phyloP scores from a whole-genome alignment of 1,140 invertebrate species.

The Temnothorax longispinosus region DNA sequence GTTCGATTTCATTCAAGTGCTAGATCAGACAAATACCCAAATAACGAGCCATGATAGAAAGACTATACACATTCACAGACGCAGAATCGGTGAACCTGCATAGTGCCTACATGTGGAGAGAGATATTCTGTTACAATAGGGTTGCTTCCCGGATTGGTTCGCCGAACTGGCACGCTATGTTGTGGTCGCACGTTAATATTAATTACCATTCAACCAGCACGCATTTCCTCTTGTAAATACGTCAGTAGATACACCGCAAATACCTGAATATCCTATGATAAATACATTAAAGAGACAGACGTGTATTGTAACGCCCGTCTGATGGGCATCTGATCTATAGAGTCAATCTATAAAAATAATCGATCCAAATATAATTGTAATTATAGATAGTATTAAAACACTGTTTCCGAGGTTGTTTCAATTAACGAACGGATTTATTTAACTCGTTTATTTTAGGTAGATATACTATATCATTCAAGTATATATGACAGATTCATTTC shows the following conservation, averaged over 20 bases:
- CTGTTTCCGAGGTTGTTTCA: not conserved
- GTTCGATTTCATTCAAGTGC: slow-evolving; percentile 56
- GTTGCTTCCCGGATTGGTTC: slow-evolving; percentile 39
- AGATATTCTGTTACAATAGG: slow-evolving; percentile 46
- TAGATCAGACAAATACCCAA: slow-evolving; percentile 51
- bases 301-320: not conserved
- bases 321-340: slow-evolving; percentile 29
- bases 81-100: slow-evolving; percentile 1
- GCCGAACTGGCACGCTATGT: slow-evolving; percentile 53
- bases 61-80: slow-evolving; percentile 20
- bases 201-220: slow-evolving; percentile 66
- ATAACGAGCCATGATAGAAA: slow-evolving; percentile 40
- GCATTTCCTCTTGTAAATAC: slow-evolving; percentile 70
- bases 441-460: not conserved
- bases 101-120: not conserved
- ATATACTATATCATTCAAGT: not conserved
- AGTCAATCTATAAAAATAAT: not conserved
- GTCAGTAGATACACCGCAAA: slow-evolving; percentile 45
- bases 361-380: not conserved
- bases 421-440: not conserved
- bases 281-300: slow-evolving; percentile 37
- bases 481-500: not conserved
- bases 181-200: slow-evolving; percentile 71
- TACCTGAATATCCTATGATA: slow-evolving; percentile 66
- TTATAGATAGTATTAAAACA: not conserved